phyloP scores from a whole-genome alignment of 2,797 vertebrate species.

The Pangasius sanitwongsei region DNA sequence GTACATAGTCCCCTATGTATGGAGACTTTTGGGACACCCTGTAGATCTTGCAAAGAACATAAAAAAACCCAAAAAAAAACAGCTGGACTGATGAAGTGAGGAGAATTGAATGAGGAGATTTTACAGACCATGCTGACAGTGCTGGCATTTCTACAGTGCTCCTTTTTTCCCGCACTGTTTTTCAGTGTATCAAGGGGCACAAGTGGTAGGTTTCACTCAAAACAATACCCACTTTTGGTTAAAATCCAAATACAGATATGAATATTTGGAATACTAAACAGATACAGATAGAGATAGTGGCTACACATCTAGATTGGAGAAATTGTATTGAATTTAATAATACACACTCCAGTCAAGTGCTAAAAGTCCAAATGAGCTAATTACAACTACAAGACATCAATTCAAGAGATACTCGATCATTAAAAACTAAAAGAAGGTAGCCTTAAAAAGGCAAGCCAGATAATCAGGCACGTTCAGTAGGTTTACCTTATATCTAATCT shows the following conservation, averaged over 20 bases:
- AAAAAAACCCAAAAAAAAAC: not conserved
- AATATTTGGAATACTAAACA: not conserved
- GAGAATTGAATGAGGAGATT: not conserved
- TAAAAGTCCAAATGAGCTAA: not conserved
- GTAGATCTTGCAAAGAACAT: not conserved
- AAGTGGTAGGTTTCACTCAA: not conserved
- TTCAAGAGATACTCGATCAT: not conserved
- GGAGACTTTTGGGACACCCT: no score
- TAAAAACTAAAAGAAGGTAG: conserved; percentile 3
- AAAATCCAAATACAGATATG: not conserved
- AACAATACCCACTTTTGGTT: not conserved
- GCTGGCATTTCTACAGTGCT: not conserved
- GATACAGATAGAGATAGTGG: not conserved
- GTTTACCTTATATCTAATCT: conserved; percentile 28
- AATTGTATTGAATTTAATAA: not conserved
- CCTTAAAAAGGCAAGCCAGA: not conserved
- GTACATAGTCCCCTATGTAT: no score
- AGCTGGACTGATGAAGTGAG: not conserved
- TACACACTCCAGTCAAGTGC: not conserved
- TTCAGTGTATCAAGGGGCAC: not conserved
- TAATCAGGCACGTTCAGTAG: not conserved
- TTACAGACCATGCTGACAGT: not conserved
- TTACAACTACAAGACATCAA: not conserved
- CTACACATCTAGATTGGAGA: not conserved
- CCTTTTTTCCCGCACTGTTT: not conserved